Evolutionary conservation across 2,888 invertebrate species (phyloP), one percentile per base, ranked within the genome.

Genomic region (Drosophila rellima): DNA sequence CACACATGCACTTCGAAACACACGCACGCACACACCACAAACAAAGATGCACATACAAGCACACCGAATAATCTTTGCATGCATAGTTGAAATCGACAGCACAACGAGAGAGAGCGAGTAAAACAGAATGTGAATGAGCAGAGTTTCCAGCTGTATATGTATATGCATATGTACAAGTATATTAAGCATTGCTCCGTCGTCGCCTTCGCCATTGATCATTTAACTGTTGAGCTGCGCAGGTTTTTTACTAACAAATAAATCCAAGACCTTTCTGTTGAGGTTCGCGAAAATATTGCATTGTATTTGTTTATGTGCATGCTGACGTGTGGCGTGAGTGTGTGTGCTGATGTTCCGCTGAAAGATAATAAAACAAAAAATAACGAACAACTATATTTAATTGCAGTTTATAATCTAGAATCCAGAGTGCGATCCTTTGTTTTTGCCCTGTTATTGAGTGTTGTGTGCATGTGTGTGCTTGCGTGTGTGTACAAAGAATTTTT

Each of bases 341-440:
- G 6, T 42, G 26, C 10, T 45, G 23, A 10, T 29, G 42, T 39
- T 20, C 3, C n/a, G 11, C 15, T 47, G 42, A 45, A 17, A 35
- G 18, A 47, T 37, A 15, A n/a, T 31, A 11, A 40, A 62, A 61
- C 13, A 47, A 5, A n/a, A 3, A 33, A 40, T 31, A 18, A 40
- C 11, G 1, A 52, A 42, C 18, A 17, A 33, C 37, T 35, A 40
- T 17, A 37, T 20, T 31, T 40, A 39, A 39, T 62, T 62, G 29
- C 62, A 62, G 62, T 62, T 55, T 39, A 55, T 62, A 33, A 44
- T 62, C 42, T 44, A 44, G 52, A 44, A 54, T 37, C 60, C 26
- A 50, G 48, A 54, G 60, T 59, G 56, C 73, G 54, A 72, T 61
- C 56, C 54, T 37, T 65, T 48, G 7, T 29, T 57, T 54, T 55